phyloP scores from a whole-genome alignment of 2,888 invertebrate species.

The Deladenus siricidicola region DNA sequence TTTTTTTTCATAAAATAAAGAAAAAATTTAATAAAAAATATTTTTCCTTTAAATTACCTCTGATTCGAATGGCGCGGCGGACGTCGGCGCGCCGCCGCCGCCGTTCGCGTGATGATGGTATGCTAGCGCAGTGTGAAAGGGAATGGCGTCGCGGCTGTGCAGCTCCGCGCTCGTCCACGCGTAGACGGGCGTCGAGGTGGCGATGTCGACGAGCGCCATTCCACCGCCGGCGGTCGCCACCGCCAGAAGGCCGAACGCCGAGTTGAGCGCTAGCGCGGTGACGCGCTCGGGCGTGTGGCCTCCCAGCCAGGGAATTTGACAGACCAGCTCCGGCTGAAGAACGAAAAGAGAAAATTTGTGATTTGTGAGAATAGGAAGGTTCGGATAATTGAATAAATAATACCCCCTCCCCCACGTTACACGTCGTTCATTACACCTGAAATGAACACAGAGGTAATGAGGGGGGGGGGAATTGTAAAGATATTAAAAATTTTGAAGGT shows the following conservation, averaged over 20 bases:
- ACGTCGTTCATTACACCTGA: too few relatives aligned
- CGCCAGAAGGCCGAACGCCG: slow-evolving; percentile 74
- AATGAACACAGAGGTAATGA: too few relatives aligned
- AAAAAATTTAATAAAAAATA: too few relatives aligned
- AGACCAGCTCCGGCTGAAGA: slow-evolving; percentile 75
- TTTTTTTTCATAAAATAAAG: too few relatives aligned
- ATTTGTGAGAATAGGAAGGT: background rate
- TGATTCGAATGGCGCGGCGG: too few relatives aligned
- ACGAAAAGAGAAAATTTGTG: background rate
- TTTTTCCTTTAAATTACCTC: too few relatives aligned
- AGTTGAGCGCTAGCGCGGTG: slow-evolving; percentile 82
- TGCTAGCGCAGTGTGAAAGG: slow-evolving; percentile 16
- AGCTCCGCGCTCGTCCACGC: slow-evolving; percentile 46
- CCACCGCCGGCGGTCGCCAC: slow-evolving; percentile 36
- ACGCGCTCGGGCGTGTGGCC: slow-evolving; percentile 72
- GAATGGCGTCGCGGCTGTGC: slow-evolving; percentile 40
- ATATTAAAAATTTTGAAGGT: too few relatives aligned
- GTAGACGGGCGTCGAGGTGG: slow-evolving; percentile 44
- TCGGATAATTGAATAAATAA: background rate
- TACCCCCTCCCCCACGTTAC: too few relatives aligned
- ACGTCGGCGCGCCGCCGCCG: too few relatives aligned
- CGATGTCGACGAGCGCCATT: slow-evolving; percentile 31
- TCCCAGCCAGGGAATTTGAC: slow-evolving; percentile 69
- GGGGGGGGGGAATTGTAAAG: too few relatives aligned
- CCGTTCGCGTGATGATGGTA: too few relatives aligned